Conservation (phyloP, 1,140 invertebrate species). For the Archegozetes longisetosus region DNA sequence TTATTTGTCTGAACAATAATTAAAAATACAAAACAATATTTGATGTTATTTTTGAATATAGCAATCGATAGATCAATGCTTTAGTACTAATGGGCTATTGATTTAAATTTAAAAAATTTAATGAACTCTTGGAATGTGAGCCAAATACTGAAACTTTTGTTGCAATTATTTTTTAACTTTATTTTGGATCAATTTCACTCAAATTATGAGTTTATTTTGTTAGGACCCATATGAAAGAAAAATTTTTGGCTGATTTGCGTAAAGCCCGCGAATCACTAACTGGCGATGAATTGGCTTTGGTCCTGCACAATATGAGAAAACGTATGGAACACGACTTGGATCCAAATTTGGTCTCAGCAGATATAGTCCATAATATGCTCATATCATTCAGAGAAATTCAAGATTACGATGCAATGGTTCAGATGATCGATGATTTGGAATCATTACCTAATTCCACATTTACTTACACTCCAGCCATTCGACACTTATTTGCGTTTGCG, state of each 20-base stretch:
- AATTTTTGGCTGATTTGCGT: conserved; percentile 83
- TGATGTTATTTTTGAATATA: no score
- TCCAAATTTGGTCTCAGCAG: conserved; percentile 83
- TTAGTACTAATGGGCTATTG: no score
- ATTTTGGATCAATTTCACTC: no score
- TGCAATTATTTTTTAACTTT: no score
- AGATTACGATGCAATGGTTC: conserved; percentile 97
- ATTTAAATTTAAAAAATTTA: no score
- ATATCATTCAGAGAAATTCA: conserved; percentile 82
- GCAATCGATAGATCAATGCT: no score
- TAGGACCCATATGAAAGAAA: conserved; percentile 93
- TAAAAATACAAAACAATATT: no score
- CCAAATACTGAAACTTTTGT: no score
- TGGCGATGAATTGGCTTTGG: conserved; percentile 66
- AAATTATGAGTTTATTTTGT: no score
- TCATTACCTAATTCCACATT: conserved; percentile 82
- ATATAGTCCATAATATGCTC: conserved; percentile 81
- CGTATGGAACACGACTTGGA: conserved; percentile 58
- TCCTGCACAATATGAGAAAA: conserved; percentile 73
- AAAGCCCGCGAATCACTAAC: conserved; percentile 75
- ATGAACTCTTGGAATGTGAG: no score
- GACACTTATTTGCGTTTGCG: conserved; percentile 90
- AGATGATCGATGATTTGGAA: conserved; percentile 83
- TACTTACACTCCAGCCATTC: conserved; percentile 71
- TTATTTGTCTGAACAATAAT: no score